Base-by-base conservation (phyloP, 1,140 invertebrate species). In the Bemisia tabaci region DNA sequence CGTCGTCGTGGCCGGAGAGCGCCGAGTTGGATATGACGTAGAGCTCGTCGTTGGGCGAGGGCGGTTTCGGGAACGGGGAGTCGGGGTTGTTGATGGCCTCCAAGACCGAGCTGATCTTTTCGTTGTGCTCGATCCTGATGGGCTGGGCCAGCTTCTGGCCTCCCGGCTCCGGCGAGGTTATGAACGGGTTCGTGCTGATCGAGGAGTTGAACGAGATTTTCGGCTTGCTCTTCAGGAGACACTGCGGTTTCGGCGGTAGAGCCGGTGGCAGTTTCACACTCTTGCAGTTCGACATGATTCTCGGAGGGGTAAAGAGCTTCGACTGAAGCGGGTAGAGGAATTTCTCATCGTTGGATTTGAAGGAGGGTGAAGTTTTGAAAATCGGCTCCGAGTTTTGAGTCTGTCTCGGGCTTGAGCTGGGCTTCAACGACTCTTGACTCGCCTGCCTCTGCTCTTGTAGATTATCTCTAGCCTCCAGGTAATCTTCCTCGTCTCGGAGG, bases 231-330 rank as follows among this genome's bases (percentile, higher is more conserved):
- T 33, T 22, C 24, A 67, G 22, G 5, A 69, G 26, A 58, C 65
- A 63, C 21, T 26, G 26, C 70, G 86, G 86, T 74, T 88, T 87
- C 22, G 85, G 86, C 17, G 85, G 85, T 65, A 87, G 73, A 64
- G 84, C 84, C 66, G 86, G 85, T 26, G 87, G 85, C 22, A 68
- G 39, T 25, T 48, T 60, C 62, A n/a, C 22, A 63, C 25, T 27
- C 62, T 63, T 63, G 26, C 26, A n/a, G 33, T 17, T 26, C 22
- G 22, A 24, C 33, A 27, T 24, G 25, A 63, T 63, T 63, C 26
- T 63, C 26, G 62, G 25, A 24, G 33, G 33, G 17, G 33, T 48
- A 17, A 48, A 48, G 5, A 48, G 33, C 17, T 48, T 48, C 5
- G 5, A 9, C 17, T 48, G 33, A 48, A 48, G 33, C 5, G 33